Evolutionary conservation across 1,140 invertebrate species (phyloP).

Genomic region (Forficula auricularia): DNA sequence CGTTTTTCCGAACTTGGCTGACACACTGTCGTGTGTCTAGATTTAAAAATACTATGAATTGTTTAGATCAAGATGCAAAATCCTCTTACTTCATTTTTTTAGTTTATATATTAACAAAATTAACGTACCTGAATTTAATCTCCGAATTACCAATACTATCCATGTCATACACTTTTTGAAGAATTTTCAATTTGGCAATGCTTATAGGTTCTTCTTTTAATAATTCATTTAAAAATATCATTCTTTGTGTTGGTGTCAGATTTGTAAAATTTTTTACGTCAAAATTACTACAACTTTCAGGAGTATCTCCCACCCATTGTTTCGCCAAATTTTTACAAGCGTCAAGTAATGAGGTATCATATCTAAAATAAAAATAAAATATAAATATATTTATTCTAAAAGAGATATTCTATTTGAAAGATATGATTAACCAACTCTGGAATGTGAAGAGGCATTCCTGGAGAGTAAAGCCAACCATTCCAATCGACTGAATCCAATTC

Average conservation of each 20-base stretch:
- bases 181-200: constrained; percentile 36
- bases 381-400: too few species aligned
- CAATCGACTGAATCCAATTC: constrained; percentile 48
- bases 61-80: too few species aligned
- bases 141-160: constrained; percentile 53
- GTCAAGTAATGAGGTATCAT: constrained; percentile 49
- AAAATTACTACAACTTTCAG: constrained; percentile 25
- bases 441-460: constrained; percentile 74
- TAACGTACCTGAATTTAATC: constrained; percentile 38
- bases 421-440: constrained; percentile 37
- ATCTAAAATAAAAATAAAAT: constrained; percentile 29
- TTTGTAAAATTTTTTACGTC: constrained; percentile 29
- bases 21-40: too few species aligned
- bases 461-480: constrained; percentile 63
- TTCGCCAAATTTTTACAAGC: constrained; percentile 39
- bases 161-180: constrained; percentile 53
- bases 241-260: constrained; percentile 48
- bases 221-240: constrained; percentile 54
- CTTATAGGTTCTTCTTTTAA: constrained; percentile 35
- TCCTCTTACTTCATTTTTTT: too few species aligned
- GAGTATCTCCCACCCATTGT: constrained; percentile 29
- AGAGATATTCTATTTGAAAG: not conserved
- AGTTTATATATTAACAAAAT: too few species aligned
- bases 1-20: too few species aligned
- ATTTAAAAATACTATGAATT: too few species aligned